Percentiles rank a stretch among this genome's conserved stretches.
Evolutionary conservation across 1,140 invertebrate genomes (phyloP).

Genomic region (Maconellicoccus hirsutus): DNA sequence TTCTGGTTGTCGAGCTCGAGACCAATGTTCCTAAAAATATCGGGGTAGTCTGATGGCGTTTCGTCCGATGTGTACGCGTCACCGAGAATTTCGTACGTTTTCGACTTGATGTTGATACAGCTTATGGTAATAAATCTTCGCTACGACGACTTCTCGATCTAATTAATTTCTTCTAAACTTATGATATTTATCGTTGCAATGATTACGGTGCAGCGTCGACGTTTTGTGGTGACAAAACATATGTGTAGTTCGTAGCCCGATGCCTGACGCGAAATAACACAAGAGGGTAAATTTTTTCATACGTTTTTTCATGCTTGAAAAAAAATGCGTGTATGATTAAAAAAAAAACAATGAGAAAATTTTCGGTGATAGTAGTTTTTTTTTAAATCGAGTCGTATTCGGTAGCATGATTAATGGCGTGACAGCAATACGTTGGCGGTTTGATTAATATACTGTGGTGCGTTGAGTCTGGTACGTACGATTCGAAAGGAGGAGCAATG

Average conservation of each 20-base stretch:
- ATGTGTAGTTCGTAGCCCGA: too few species aligned
- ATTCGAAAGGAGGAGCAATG: background rate
- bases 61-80: background rate
- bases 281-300: background rate
- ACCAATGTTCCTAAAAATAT: slow-evolving; percentile 11
- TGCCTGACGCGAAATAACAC: background rate
- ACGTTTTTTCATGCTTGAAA: background rate
- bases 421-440: background rate
- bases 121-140: slow-evolving; percentile 7
- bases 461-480: background rate
- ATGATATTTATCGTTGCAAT: too few species aligned
- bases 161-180: slow-evolving; percentile 2
- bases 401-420: background rate
- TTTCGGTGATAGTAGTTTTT: background rate
- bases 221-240: background rate
- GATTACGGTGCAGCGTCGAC: background rate
- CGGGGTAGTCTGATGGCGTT: background rate
- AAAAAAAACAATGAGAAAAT: background rate
- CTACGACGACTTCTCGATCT: background rate
- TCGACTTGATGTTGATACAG: slow-evolving; percentile 5
- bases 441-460: background rate
- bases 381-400: background rate
- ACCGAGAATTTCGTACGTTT: background rate
- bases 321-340: too few species aligned
- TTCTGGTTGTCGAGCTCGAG: background rate